Evolutionary conservation across 2,888 invertebrate species (phyloP), one percentile per base, ranked within the genome.

Genomic region (Acleris holmiana): DNA sequence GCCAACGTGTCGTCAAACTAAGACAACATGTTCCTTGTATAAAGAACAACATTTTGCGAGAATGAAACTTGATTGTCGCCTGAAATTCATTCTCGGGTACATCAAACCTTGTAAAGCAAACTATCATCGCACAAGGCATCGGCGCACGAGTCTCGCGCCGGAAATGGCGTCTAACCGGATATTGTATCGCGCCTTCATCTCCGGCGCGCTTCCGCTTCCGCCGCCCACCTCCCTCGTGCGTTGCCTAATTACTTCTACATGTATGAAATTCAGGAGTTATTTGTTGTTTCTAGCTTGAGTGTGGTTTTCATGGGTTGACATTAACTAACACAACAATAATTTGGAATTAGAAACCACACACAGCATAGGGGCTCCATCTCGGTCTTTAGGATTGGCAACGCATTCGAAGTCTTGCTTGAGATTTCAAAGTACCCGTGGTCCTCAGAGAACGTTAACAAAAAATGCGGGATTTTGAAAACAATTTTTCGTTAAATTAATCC

Each of bases 141-240:
- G 83, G 84, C 88, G 89, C 85, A 86, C 84, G 82, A 79, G 80
- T 79, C 88, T 85, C 88, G 86, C 86, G 89, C 87, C 89, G 91
- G 92, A 91, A 89, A 91, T 89, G 88, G 91, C 90, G 89, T 87
- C 89, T 86, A 88, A 90, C 92, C 91, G 92, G 92, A 92, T 92
- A 92, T 92, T 92, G 91, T 92, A 92, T 92, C 92, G 92, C 89
- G 91, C 89, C 91, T 92, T 92, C 92, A 92, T 92, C 92, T 92
- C 92, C 92, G 92, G 92, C 84, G 79, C 71, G 85, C 88, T 88
- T 91, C 91, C 91, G 86, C 82, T 87, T 90, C 90, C 89, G 84
- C 80, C 81, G 76, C 80, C 83, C 80, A 72, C 76, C 78, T 77
- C 82, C 79, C 78, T 66, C 84, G 82, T 84, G 84, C 87, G 82